Conservation (phyloP, 2,797 vertebrate species). For the Onychomys arenicola region DNA sequence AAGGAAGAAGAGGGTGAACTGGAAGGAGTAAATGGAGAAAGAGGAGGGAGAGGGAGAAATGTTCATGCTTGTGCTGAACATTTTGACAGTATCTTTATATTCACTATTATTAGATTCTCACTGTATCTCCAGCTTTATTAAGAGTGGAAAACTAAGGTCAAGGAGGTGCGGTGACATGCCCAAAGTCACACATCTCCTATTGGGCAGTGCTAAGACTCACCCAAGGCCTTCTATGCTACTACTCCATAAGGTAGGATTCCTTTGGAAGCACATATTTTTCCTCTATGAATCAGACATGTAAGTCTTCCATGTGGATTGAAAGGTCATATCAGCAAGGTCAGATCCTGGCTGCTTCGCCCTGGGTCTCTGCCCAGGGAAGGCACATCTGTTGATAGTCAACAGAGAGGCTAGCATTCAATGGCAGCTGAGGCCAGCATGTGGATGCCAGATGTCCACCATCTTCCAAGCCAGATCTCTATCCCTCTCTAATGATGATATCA, state of each 20-base stretch:
- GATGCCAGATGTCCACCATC: constrained; percentile 44
- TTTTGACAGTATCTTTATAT: not conserved
- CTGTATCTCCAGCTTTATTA: not conserved
- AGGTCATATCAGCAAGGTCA: not conserved
- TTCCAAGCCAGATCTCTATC: constrained; percentile 18
- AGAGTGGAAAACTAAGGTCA: not conserved
- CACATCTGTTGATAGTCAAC: not conserved
- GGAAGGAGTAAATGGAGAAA: not conserved
- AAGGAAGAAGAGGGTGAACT: not conserved
- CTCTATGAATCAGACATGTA: not conserved
- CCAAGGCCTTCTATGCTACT: not conserved
- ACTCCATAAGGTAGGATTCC: not conserved
- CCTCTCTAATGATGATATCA: constrained; percentile 14
- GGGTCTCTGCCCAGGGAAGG: not conserved
- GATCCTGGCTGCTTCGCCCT: not conserved
- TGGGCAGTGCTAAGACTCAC: not conserved
- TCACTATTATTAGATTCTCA: not conserved
- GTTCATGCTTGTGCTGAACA: not conserved
- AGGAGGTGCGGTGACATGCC: not conserved
- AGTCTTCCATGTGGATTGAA: not conserved
- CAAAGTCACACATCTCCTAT: not conserved
- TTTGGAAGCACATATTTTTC: not conserved
- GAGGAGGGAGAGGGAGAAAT: not conserved
- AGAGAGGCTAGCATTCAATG: not conserved
- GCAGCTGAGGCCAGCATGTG: not conserved